phyloP scores from a whole-genome alignment of 2,113 vertebrate genomes.

The Scomber japonicus region DNA sequence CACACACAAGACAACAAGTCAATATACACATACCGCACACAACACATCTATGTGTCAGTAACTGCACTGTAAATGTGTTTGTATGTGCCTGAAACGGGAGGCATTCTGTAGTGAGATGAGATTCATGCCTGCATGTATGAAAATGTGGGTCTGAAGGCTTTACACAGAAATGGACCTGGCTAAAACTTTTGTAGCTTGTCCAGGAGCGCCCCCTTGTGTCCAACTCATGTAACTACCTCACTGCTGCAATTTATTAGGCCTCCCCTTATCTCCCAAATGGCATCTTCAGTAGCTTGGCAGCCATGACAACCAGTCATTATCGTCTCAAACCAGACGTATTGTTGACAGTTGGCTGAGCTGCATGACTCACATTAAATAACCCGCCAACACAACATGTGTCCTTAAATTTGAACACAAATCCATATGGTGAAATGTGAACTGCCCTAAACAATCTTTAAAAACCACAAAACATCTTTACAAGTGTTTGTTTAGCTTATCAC shows the following conservation, averaged over 20 bases:
- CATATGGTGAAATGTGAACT: no score
- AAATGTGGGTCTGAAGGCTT: constrained; percentile 7
- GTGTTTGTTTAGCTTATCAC: not conserved
- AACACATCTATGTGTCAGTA: constrained; percentile 33
- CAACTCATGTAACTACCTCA: constrained; percentile 28
- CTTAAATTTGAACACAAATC: constrained; percentile 7
- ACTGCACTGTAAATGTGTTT: constrained; percentile 42
- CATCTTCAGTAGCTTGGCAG: constrained; percentile 54
- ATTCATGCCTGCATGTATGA: constrained; percentile 14
- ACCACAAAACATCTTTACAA: not conserved
- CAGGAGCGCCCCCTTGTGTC: constrained; percentile 72
- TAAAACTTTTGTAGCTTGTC: constrained; percentile 31
- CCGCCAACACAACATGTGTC: not conserved
- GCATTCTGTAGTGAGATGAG: constrained; percentile 23
- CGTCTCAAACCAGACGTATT: constrained; percentile 60
- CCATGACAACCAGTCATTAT: constrained; percentile 73
- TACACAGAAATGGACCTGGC: constrained; percentile 2
- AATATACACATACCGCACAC: constrained; percentile 61
- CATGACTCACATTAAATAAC: constrained; percentile 18
- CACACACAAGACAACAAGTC: constrained; percentile 79
- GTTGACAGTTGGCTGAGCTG: constrained; percentile 49
- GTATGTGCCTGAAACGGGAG: constrained; percentile 20
- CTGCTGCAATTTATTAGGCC: constrained; percentile 26
- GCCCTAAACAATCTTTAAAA: not conserved
- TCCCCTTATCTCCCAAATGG: constrained; percentile 54